A percentile compares a stretch with the other conserved stretches of the same genome.
These are phyloP conservation scores for Rhopalosiphum maidis DNA, from an alignment of 1,140 invertebrate genomes.

Conservation along the genomic window DNA sequence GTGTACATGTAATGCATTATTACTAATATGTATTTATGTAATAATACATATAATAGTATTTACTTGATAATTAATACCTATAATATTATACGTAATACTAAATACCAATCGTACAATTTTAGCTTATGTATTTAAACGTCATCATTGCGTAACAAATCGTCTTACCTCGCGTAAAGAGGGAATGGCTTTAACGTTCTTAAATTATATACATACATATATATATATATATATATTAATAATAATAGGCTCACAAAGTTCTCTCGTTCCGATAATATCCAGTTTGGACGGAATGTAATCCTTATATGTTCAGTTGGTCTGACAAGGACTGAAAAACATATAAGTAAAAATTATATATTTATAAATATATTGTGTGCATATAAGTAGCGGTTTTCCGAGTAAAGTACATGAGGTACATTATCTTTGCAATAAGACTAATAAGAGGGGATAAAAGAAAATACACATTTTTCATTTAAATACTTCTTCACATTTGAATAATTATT, in stretches of 20 bases:
- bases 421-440: neutral
- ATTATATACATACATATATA: too few species aligned
- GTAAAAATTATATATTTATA: neutral
- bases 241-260: neutral
- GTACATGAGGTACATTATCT: neutral
- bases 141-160: neutral
- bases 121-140: constrained; percentile 9
- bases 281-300: neutral
- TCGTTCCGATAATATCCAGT: neutral
- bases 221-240: neutral
- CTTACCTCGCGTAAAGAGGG: neutral
- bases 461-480: neutral
- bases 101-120: neutral
- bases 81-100: neutral
- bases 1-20: neutral
- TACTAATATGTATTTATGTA: neutral
- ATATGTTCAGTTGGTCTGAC: neutral
- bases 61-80: neutral
- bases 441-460: neutral
- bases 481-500: neutral
- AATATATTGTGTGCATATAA: neutral
- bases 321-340: neutral
- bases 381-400: neutral
- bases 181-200: neutral
- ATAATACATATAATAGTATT: neutral